Percentiles rank a stretch among this genome's conserved stretches.
Evolutionary conservation across 92 coral and sea anemone genomes (phyloP).

Genomic region (Zoanthus sociatus): DNA sequence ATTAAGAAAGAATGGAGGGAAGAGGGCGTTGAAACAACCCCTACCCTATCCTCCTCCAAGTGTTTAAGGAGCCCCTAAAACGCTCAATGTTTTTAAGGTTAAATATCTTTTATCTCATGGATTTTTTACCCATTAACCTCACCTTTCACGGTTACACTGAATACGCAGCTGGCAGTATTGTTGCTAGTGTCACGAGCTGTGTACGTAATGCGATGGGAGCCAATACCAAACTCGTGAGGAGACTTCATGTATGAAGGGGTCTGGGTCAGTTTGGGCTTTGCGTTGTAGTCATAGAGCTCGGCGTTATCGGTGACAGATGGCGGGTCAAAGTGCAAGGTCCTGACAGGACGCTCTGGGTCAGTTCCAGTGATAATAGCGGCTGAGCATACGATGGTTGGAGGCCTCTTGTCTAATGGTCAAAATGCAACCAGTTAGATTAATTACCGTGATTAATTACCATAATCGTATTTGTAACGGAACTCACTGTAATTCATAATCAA

Average conservation of each 20-base stretch:
- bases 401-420: conserved; percentile 69
- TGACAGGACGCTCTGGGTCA: conserved; percentile 80
- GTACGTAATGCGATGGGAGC: conserved; percentile 78
- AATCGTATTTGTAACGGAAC: too few species aligned
- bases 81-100: too few species aligned
- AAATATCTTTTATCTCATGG: background rate
- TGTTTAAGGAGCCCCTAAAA: too few species aligned
- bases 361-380: conserved; percentile 65
- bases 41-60: too few species aligned
- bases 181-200: conserved; percentile 85
- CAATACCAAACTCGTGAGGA: conserved; percentile 87
- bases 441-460: background rate
- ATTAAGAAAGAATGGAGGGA: too few species aligned
- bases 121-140: background rate
- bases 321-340: conserved; percentile 68
- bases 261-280: conserved; percentile 72
- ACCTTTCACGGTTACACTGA: conserved; percentile 83
- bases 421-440: background rate
- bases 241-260: conserved; percentile 71
- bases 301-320: conserved; percentile 84
- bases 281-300: conserved; percentile 79
- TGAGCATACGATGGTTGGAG: conserved; percentile 87
- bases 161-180: conserved; percentile 73
- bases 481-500: too few species aligned
- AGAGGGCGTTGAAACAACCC: too few species aligned